Base-by-base conservation (phyloP, 2,888 invertebrate genomes). In the Pegoplata infirma region DNA sequence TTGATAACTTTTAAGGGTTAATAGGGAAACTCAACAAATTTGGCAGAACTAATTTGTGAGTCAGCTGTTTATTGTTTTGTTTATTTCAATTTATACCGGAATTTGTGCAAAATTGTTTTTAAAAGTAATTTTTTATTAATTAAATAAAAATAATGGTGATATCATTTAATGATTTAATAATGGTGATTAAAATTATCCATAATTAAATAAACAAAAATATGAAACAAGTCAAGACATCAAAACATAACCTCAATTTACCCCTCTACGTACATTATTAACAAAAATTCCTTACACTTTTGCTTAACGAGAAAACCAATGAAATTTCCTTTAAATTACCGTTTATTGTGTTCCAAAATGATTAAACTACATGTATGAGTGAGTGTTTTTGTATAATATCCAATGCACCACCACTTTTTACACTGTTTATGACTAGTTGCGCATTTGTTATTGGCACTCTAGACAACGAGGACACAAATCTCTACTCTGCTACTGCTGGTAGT, bases 371-470 rank as follows among this genome's bases (percentile, higher is more conserved):
- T 23, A 23, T 23, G 12, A n/a, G 3, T 51, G 51, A 14, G 46
- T 51, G 51, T 12, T n/a, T 14, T 21, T 23, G 23, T n/a, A n/a
- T n/a, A n/a, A n/a, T n/a, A n/a, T 19, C 8, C 4, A 40, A 56
- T 21, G 12, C 21, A 14, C 58, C 21, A 56, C 40, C 44, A 58
- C 55, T 17, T 55, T 55, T 55, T 32, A 56, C 47, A 28, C 16
- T 47, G 47, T 49, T 19, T 61, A 47, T 63, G 63, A 63, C 68
- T 36, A 68, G 68, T 68, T 68, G 68, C 55, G 55, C 46, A 59
- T 55, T 17, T 17, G 49, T 28, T 36, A 58, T 56, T 64, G 63
- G 40, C 47, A 71, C 14, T 47, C 16, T 17, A 2, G n/a, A 4
- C n/a, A 12, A 23, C 12, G 6, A 36, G 12, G n/a, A 40, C 36